A percentile compares a stretch with the other conserved stretches of the same genome.
Evolutionary conservation across 2,113 vertebrate species (phyloP).

Genomic region (Dicerorhinus sumatrensis): DNA sequence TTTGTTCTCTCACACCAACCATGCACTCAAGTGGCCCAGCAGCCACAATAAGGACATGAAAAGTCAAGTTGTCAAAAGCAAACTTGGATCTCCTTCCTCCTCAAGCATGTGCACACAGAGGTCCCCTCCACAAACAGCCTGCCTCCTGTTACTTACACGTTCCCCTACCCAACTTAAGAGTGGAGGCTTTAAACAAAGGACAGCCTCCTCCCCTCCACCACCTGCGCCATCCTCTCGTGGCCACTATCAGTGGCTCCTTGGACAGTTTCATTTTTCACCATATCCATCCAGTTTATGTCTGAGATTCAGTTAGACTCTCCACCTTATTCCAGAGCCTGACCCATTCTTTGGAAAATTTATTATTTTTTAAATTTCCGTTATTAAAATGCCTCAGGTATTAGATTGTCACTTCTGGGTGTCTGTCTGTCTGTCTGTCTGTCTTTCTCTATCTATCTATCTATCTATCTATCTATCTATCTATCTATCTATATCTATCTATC

Average conservation of each 20-base stretch:
- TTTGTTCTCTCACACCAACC: neutral
- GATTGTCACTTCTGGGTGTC: neutral
- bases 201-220: neutral
- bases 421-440: neutral
- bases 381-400: neutral
- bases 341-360: slow-evolving; percentile 12
- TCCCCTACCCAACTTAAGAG: neutral
- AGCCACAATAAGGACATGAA: neutral
- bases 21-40: neutral
- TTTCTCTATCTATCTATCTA: too few species aligned
- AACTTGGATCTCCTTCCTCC: neutral
- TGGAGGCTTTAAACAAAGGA: neutral
- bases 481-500: neutral
- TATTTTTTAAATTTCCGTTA: neutral
- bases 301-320: neutral
- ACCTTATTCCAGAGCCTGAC: neutral
- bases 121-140: too few species aligned
- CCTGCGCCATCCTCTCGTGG: neutral
- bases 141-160: neutral
- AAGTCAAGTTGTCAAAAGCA: neutral
- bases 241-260: neutral
- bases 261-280: neutral
- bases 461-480: too few species aligned
- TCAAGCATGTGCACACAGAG: neutral
- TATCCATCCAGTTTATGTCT: neutral